A percentile compares a stretch with the other conserved stretches of the same genome.
phyloP scores from a whole-genome alignment of 2,113 vertebrate species.

The Dermatemys mawii region DNA sequence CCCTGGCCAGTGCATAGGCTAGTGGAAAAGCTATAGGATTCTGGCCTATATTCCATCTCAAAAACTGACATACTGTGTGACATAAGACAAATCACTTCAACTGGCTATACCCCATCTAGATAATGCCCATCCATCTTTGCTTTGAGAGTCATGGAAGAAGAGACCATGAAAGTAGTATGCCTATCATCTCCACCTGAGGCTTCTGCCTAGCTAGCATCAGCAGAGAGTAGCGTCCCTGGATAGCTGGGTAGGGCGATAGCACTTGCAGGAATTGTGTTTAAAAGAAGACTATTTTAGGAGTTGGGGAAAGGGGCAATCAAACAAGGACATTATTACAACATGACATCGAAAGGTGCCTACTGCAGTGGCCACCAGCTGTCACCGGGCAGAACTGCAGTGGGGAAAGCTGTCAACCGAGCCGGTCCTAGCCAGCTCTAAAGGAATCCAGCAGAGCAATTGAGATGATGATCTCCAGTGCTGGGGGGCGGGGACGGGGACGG shows the following conservation, averaged over 20 bases:
- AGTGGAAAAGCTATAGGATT: not conserved
- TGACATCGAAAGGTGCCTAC: not conserved
- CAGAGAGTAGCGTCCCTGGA: not conserved
- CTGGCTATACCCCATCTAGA: not conserved
- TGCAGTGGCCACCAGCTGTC: not conserved
- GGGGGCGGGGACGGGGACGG: too few species aligned
- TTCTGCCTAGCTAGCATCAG: not conserved
- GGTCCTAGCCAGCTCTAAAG: not conserved
- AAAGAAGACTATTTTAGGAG: not conserved
- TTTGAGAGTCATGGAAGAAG: not conserved
- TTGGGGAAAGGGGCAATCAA: not conserved
- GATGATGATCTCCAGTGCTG: not conserved
- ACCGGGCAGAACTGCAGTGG: not conserved
- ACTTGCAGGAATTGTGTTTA: not conserved
- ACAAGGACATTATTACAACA: not conserved
- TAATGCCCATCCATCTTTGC: not conserved
- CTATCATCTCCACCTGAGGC: not conserved
- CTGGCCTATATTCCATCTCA: not conserved
- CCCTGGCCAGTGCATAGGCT: too few species aligned
- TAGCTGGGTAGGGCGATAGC: not conserved
- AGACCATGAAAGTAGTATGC: not conserved
- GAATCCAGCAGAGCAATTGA: not conserved
- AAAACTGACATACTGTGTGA: not conserved
- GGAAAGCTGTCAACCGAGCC: not conserved
- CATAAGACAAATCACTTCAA: not conserved